Percentiles rank a stretch among this genome's conserved stretches.
phyloP scores from a whole-genome alignment of 2,113 vertebrate species.

The Aramus guarauna region DNA sequence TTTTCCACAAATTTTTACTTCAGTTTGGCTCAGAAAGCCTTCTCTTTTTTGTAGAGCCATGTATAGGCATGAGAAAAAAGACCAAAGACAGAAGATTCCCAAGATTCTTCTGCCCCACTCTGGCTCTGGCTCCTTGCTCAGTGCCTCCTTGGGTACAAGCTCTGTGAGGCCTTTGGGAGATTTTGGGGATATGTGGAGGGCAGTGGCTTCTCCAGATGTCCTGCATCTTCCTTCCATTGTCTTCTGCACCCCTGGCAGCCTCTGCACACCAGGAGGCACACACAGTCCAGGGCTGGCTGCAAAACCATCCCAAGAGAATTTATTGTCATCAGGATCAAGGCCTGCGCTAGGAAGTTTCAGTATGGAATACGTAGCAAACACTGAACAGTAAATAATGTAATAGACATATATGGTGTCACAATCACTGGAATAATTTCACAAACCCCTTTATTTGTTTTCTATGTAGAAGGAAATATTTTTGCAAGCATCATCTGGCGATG shows the following conservation, averaged over 20 bases:
- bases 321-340: not conserved
- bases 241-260: not conserved
- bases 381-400: not conserved
- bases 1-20: not conserved
- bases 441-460: not conserved
- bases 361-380: not conserved
- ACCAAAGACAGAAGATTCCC: not conserved
- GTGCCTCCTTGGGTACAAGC: not conserved
- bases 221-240: not conserved
- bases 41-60: not conserved
- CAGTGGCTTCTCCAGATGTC: not conserved
- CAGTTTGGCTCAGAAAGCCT: not conserved
- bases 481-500: not conserved
- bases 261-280: not conserved
- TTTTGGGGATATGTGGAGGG: not conserved
- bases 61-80: not conserved
- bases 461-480: not conserved
- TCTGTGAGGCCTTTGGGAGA: not conserved
- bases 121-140: not conserved
- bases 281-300: not conserved
- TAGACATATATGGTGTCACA: not conserved
- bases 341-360: not conserved
- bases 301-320: not conserved
- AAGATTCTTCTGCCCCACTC: not conserved
- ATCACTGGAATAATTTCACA: not conserved